Evolutionary conservation across 2,888 invertebrate species (phyloP).

Genomic region (Agonum fuliginosum): DNA sequence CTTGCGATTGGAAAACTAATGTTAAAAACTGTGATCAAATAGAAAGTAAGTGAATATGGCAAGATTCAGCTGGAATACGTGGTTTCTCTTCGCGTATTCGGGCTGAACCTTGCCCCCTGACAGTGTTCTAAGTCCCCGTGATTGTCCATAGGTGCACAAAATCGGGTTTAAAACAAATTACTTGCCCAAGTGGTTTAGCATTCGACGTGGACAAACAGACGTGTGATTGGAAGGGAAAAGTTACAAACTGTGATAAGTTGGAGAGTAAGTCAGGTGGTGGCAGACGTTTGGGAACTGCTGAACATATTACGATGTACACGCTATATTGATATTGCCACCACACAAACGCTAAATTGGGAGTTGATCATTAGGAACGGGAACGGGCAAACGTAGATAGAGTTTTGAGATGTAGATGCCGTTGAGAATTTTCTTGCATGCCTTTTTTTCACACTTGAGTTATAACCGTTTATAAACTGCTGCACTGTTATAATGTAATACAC

Average conservation of each 20-base stretch:
- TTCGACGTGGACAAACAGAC: conserved; percentile 99
- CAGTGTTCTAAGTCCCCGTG: conserved; percentile 66
- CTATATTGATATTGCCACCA: not conserved
- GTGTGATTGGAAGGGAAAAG: conserved; percentile 99
- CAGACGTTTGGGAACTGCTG: not conserved
- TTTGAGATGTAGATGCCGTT: not conserved
- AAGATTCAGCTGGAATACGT: conserved; percentile 66
- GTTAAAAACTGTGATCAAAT: conserved; percentile 95
- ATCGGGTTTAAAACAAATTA: conserved; percentile 96
- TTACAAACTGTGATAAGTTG: conserved; percentile 95
- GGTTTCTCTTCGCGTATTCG: conserved; percentile 7
- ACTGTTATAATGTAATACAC: conserved; percentile 27
- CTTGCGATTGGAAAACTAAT: conserved; percentile 97
- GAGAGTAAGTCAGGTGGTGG: conserved; percentile 87
- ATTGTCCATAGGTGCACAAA: conserved; percentile 87
- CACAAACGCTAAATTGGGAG: not conserved
- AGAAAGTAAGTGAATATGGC: conserved; percentile 88
- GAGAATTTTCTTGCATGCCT: not conserved
- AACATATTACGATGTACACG: not conserved
- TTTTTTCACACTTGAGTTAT: not conserved
- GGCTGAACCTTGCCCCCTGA: conserved; percentile 21
- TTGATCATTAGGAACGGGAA: not conserved
- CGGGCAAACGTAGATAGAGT: not conserved
- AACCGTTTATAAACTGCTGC: no score
- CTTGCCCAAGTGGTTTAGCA: conserved; percentile 96